Evolutionary conservation across 2,888 invertebrate genomes (phyloP), one percentile per base, ranked within the genome.

Genomic region (Autographa gamma): DNA sequence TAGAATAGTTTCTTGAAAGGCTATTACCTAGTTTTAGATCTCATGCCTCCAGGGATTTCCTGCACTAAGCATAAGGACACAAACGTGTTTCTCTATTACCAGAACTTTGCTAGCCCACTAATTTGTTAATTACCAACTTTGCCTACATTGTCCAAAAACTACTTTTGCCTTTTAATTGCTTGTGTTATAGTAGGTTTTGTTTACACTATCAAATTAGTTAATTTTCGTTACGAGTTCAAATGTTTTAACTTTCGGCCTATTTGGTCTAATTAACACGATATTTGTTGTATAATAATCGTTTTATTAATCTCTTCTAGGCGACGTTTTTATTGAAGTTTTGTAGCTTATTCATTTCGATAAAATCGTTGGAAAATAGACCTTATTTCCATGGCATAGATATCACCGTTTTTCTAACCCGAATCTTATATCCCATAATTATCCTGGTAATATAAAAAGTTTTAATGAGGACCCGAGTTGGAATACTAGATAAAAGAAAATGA

Each of bases 181-280:
- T 77, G 71, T 78, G 78, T 81, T 80, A 74, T 66, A 63, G 80
- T 69, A 75, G 79, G 76, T 81, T 82, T 80, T 81, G 79, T 74
- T n/a, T 63, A 66, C 80, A 84, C 82, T 84, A 79, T 73, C 19
- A 76, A 81, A 86, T 88, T 85, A 83, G 84, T 77, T 80, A 79
- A 84, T 85, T 19, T 84, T 75, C 75, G 81, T 76, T 78, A 82
- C 34, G 34, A 34, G 6, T 34, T 34, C 34, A 25, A 25, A 25
- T 34, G 6, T 34, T 34, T 34, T 34, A 34, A 34, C 34, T 34
- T 25, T 25, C 3, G 25, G 25, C 3, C 25, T 25, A 79, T 82
- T 71, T 74, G 52, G 65, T 65, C 69, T 69, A 79, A 84, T 74
- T 75, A 74, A 61, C 69, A 69, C 74, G 54, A 48, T 73, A 60